These are phyloP conservation scores for Oligia latruncula DNA, from an alignment of 2,888 invertebrate genomes.

Conservation along the genomic window DNA sequence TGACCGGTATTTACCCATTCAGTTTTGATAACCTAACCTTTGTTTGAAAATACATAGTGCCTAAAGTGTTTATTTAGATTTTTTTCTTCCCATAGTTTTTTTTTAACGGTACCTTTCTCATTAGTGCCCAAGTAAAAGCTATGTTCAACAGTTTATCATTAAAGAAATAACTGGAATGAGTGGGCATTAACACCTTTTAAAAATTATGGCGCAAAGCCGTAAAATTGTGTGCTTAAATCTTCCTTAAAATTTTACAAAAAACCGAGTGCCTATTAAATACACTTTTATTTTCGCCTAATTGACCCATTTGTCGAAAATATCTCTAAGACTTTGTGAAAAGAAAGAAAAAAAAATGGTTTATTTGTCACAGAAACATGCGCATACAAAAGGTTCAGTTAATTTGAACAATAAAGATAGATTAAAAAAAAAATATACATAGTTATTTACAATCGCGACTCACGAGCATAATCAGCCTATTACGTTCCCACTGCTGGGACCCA, in stretches of 20 bases:
- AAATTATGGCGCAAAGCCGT: neutral
- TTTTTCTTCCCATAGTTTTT: neutral
- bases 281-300: neutral
- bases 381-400: neutral
- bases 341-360: neutral
- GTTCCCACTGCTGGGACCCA: neutral
- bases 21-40: slow-evolving; percentile 15
- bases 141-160: neutral
- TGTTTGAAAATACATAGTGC: neutral
- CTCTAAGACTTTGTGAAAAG: neutral
- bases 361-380: neutral
- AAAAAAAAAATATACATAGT: neutral
- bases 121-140: neutral
- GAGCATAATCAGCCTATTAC: neutral
- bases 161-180: neutral
- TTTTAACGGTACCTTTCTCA: too few species aligned
- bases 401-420: neutral
- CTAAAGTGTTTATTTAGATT: neutral
- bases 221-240: neutral
- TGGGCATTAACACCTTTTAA: slow-evolving; percentile 7
- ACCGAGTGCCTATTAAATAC: neutral
- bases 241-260: neutral
- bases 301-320: neutral
- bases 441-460: too few species aligned
- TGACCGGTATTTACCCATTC: slow-evolving; percentile 2